Conservation (phyloP, 2,113 vertebrate species). For the Epinephelus lanceolatus region DNA sequence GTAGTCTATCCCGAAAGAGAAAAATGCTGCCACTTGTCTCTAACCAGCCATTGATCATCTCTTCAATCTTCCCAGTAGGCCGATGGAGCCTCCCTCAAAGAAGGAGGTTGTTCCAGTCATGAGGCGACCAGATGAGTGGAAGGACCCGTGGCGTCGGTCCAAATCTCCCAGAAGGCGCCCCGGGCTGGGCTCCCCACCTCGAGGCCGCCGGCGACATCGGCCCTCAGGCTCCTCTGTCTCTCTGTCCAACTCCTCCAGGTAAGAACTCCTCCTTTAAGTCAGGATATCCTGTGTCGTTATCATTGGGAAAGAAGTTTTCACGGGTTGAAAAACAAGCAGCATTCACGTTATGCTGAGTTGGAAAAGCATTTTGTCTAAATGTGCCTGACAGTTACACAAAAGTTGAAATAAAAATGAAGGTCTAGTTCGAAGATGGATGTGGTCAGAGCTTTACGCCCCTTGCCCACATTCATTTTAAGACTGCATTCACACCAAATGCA, state of each 20-base stretch:
- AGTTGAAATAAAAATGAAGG: too few species aligned
- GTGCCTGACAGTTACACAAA: too few species aligned
- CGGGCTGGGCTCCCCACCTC: conserved; percentile 89
- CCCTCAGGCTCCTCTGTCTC: conserved; percentile 93
- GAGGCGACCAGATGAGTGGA: conserved; percentile 96
- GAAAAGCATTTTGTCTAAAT: not conserved
- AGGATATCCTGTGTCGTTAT: not conserved
- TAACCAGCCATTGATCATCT: not conserved
- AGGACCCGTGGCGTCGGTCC: conserved; percentile 98
- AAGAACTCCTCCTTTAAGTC: not conserved
- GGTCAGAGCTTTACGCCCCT: too few species aligned
- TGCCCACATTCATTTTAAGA: too few species aligned
- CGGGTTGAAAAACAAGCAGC: not conserved
- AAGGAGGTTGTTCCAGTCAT: conserved; percentile 87
- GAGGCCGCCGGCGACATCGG: conserved; percentile 89
- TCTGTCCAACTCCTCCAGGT: conserved; percentile 96
- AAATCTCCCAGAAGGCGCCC: conserved; percentile 96
- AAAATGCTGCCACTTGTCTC: not conserved
- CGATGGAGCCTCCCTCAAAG: conserved; percentile 87
- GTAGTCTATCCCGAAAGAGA: not conserved
- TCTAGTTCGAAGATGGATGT: too few species aligned
- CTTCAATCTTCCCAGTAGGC: conserved; percentile 68
- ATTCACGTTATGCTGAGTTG: not conserved
- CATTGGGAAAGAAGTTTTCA: not conserved
- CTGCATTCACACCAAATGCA: too few species aligned